Evolutionary conservation across 2,888 invertebrate genomes (phyloP).

Genomic region (Ischnus inquisitorius): DNA sequence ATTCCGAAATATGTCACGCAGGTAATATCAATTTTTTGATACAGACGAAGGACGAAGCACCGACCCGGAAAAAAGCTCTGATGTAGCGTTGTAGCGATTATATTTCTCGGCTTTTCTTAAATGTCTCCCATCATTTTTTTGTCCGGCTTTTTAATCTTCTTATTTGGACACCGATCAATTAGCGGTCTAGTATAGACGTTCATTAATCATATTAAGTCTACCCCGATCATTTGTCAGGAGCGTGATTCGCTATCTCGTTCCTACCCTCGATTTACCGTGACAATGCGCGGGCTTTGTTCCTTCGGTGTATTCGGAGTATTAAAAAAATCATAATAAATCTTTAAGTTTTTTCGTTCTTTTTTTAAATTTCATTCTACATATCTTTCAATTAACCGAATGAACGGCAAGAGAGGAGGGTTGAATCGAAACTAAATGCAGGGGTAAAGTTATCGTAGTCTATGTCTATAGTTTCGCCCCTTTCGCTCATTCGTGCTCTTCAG

Average conservation of each 20-base stretch:
- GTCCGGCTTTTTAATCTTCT: constrained; percentile 46
- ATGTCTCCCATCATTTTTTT: constrained; percentile 22
- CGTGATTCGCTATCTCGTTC: not conserved
- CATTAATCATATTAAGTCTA: constrained; percentile 1
- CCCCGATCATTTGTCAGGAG: not conserved
- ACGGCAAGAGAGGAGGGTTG: not conserved
- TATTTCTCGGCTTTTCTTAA: constrained; percentile 32
- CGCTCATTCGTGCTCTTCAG: not conserved
- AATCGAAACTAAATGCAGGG: not conserved
- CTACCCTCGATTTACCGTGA: not conserved
- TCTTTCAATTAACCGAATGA: not conserved
- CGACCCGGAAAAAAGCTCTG: not conserved
- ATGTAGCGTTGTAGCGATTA: constrained; percentile 54
- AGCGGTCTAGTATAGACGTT: not conserved
- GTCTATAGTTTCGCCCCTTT: not conserved
- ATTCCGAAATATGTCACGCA: constrained; percentile 51
- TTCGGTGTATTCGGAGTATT: not conserved
- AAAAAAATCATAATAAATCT: not conserved
- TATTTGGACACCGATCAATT: constrained; percentile 7
- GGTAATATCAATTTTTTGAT: constrained; percentile 48
- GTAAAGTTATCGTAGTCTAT: not conserved
- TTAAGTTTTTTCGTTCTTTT: too few relatives aligned
- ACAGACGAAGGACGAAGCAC: not conserved
- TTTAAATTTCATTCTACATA: not conserved
- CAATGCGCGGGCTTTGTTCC: not conserved